These are phyloP conservation scores for Marasmarcha lunaedactyla DNA, from an alignment of 2,888 invertebrate genomes.

Conservation along the genomic window DNA sequence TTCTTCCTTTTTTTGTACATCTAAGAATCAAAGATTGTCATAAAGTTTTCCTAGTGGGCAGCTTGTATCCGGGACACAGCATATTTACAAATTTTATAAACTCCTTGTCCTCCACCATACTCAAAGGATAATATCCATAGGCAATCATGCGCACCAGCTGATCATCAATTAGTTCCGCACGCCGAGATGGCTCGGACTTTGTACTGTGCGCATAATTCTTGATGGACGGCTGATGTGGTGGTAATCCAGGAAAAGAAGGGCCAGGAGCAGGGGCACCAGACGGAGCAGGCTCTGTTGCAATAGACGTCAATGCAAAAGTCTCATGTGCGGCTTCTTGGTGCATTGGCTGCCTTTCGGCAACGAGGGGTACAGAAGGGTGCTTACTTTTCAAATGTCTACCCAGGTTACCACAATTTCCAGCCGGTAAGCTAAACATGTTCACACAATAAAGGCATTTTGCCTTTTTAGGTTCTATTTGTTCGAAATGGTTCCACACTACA, in stretches of 20 bases:
- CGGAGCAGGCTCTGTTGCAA: no score
- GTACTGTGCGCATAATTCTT: neutral
- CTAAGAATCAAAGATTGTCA: neutral
- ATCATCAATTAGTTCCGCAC: slow-evolving; percentile 4
- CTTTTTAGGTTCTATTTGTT: slow-evolving; percentile 5
- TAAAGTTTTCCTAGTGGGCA: slow-evolving; percentile 12
- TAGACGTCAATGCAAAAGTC: no score
- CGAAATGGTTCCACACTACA: slow-evolving; percentile 9
- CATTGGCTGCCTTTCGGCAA: no score
- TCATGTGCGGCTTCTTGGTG: no score
- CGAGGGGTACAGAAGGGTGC: no score
- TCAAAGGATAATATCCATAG: slow-evolving; percentile 7
- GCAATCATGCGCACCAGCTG: slow-evolving; percentile 10
- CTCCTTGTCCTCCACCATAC: slow-evolving; percentile 12
- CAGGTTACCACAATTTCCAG: no score
- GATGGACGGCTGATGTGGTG: slow-evolving; percentile 1
- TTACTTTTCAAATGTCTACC: no score
- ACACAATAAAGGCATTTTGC: slow-evolving; percentile 1
- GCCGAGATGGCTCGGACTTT: slow-evolving; percentile 3
- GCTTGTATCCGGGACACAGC: slow-evolving; percentile 7
- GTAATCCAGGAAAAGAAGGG: no score
- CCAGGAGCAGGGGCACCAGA: no score
- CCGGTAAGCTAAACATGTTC: no score
- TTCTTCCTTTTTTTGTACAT: neutral
- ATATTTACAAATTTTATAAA: slow-evolving; percentile 10